Conservation (phyloP, 2,888 invertebrate genomes). For the Sphaerophoria taeniata region DNA sequence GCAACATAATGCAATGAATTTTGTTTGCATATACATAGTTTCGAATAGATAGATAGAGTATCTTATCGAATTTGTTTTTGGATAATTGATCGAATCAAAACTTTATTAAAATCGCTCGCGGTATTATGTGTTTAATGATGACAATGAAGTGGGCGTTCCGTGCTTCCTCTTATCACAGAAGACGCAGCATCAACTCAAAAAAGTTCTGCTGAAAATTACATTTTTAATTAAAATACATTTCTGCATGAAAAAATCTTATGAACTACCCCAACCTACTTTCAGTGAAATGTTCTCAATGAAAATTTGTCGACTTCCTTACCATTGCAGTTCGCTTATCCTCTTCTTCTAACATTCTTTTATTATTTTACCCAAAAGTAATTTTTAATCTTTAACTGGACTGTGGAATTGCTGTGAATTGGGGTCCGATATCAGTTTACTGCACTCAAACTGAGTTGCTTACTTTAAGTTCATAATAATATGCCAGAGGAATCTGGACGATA, state of each 20-base stretch:
- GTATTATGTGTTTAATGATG: too few species aligned
- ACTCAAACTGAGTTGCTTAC: slow-evolving; percentile 47
- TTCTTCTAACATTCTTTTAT: slow-evolving; percentile 48
- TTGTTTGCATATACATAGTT: too few species aligned
- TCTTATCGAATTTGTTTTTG: too few species aligned
- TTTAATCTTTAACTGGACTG: slow-evolving; percentile 60
- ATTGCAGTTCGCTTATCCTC: slow-evolving; percentile 54
- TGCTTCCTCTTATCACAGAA: too few species aligned
- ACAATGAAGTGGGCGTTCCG: too few species aligned
- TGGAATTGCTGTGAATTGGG: slow-evolving; percentile 4
- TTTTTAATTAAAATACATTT: slow-evolving; percentile 81
- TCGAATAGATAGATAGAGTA: too few species aligned
- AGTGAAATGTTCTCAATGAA: neutral
- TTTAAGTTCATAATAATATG: slow-evolving; percentile 60
- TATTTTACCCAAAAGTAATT: slow-evolving; percentile 63
- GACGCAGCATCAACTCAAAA: too few species aligned
- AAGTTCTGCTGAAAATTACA: slow-evolving; percentile 75
- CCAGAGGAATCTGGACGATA: slow-evolving; percentile 12
- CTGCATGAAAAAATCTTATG: slow-evolving; percentile 77
- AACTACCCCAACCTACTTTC: slow-evolving; percentile 51
- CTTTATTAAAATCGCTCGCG: too few species aligned
- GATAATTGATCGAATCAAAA: too few species aligned
- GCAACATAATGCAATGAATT: too few species aligned
- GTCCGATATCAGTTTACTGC: slow-evolving; percentile 59
- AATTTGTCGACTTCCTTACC: slow-evolving; percentile 25